phyloP scores from a whole-genome alignment of 2,888 invertebrate genomes.

The Volucella bombylans region DNA sequence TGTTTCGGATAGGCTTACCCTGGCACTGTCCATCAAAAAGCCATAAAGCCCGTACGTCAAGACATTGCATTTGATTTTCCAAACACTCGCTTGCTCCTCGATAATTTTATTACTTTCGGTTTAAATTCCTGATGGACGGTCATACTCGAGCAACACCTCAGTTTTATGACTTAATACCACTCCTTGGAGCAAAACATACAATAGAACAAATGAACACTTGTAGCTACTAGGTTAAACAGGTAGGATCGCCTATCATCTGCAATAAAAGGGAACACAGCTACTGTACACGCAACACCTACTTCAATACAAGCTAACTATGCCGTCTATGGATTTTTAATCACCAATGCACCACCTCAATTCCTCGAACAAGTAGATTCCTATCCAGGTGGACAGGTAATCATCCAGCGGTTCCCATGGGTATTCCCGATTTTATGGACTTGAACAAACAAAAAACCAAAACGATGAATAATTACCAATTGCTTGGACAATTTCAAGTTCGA shows the following conservation, averaged over 20 bases:
- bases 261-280: not conserved
- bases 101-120: slow-evolving; percentile 6
- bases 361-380: slow-evolving; percentile 55
- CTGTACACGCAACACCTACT: slow-evolving; percentile 1
- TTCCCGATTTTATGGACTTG: slow-evolving; percentile 1
- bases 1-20: no score
- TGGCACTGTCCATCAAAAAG: no score
- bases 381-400: slow-evolving; percentile 56
- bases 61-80: not conserved
- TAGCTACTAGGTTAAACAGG: no score
- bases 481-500: slow-evolving; percentile 57
- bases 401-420: slow-evolving; percentile 47
- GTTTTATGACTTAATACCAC: slow-evolving; percentile 3
- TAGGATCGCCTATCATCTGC: not conserved
- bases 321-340: slow-evolving; percentile 13
- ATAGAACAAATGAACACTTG: no score
- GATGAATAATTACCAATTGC: slow-evolving; percentile 64
- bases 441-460: slow-evolving; percentile 31
- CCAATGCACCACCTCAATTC: slow-evolving; percentile 52
- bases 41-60: no score
- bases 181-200: slow-evolving; percentile 7
- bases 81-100: not conserved
- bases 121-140: not conserved
- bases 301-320: slow-evolving; percentile 45
- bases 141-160: not conserved